These are phyloP conservation scores for Lepus townsendii DNA, from an alignment of 2,797 vertebrate species.

Conservation along the genomic window DNA sequence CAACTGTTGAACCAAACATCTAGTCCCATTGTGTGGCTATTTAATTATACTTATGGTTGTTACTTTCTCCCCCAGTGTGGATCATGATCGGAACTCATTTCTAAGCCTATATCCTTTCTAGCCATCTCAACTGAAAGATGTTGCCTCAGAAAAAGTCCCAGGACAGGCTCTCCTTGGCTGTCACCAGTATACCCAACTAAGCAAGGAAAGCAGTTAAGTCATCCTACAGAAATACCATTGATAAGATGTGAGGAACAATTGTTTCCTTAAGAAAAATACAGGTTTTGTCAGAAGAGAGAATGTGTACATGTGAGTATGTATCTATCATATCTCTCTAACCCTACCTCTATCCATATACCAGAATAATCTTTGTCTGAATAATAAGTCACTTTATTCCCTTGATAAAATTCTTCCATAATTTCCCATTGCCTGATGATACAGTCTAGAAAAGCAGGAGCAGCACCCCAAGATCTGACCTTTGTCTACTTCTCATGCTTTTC, in stretches of 20 bases:
- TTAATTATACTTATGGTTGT: too few species aligned
- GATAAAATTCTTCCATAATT: background rate
- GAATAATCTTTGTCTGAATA: background rate
- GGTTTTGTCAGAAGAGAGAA: background rate
- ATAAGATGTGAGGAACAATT: background rate
- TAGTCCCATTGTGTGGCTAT: too few species aligned
- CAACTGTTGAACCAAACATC: too few species aligned
- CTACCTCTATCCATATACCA: background rate
- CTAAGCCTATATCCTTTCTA: background rate
- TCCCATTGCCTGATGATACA: background rate
- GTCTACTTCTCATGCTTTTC: background rate
- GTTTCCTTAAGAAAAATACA: background rate
- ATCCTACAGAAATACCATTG: background rate
- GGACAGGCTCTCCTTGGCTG: background rate
- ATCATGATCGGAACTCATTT: background rate
- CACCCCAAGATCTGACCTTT: slow-evolving; percentile 1
- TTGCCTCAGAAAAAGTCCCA: background rate
- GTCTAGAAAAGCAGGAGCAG: background rate
- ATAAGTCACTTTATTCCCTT: background rate
- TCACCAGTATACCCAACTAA: background rate
- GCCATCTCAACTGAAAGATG: background rate
- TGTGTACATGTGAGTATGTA: background rate
- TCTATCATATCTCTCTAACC: background rate
- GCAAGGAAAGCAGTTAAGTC: background rate
- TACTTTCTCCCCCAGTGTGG: background rate